Conservation (phyloP, 2,888 invertebrate species). For the Cartodere bifasciata region DNA sequence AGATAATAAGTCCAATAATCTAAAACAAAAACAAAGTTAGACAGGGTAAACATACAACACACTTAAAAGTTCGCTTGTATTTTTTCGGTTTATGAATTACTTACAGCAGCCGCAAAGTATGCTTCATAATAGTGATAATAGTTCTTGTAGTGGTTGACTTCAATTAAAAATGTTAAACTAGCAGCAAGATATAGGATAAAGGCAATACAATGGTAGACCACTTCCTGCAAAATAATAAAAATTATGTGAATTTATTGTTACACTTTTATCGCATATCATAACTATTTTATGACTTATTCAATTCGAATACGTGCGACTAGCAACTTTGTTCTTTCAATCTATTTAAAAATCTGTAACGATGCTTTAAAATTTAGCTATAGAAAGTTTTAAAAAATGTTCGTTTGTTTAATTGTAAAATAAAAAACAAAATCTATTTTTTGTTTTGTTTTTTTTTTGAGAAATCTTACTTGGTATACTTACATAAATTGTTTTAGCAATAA, state of each 20-base stretch:
- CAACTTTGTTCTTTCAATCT: too few relatives aligned
- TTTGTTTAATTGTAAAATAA: too few relatives aligned
- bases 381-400: too few relatives aligned
- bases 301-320: too few relatives aligned
- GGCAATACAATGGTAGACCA: constrained; percentile 66
- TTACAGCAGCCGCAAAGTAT: constrained; percentile 61
- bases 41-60: not conserved
- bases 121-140: constrained; percentile 42
- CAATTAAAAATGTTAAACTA: constrained; percentile 53
- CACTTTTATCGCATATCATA: too few relatives aligned
- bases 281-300: too few relatives aligned
- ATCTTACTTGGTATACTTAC: constrained; percentile 57
- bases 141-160: constrained; percentile 43
- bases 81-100: constrained; percentile 28
- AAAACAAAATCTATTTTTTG: too few relatives aligned
- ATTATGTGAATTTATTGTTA: constrained; percentile 3
- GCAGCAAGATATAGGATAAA: constrained; percentile 60
- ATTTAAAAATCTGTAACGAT: too few relatives aligned
- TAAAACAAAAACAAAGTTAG: constrained; percentile 37
- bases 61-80: not conserved
- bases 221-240: constrained; percentile 49
- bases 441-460: too few relatives aligned
- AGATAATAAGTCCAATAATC: constrained; percentile 64
- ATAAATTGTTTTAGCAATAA: constrained; percentile 68
- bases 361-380: too few relatives aligned